Evolutionary conservation across 2,888 invertebrate genomes (phyloP), one percentile per base, ranked within the genome.

Genomic region (Drosophila hamatofila): DNA sequence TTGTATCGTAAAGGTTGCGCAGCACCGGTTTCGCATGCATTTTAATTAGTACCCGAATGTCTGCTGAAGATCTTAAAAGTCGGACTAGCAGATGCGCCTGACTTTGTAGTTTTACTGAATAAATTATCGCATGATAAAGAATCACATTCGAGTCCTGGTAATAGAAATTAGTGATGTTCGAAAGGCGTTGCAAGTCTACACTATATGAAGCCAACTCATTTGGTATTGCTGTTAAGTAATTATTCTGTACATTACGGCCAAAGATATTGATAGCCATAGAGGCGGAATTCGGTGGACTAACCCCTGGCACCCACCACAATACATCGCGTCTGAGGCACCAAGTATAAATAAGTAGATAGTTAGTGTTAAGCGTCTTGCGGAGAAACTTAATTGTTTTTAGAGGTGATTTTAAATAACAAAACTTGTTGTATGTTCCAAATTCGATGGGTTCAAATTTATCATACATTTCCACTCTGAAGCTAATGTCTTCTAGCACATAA

Each of bases 231-330:
- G 12, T 16, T 6, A 48, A 9, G 2, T 5, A 6, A 18, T 46
- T 25, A 2, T 37, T 5, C 9, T 9, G 1, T 11, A 21, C 2
- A 12, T 67, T 44, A 5, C 42, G 14, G 4, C 56, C 57, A 42
- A 59, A 27, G 18, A 78, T 25, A 27, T 58, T 58, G 6, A 55
- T 23, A 4, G 60, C 58, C 12, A 78, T 58, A 18, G 49, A 11
- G 11, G 57, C 58, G 12, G 46, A 60, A 9, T 35, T 62, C 7
- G 71, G 71, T 0, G 18, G 1, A 55, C 48, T 49, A 21, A n/a
- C 6, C 9, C 55, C 60, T 12, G 78, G 72, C 14, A 42, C 58
- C 78, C 78, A 78, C 78, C 78, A 78, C 9, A 64, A 63, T 18
- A 72, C 11, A 23, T 75, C 66, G 0, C 11, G 8, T 11, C 48